Evolutionary conservation across 1,140 invertebrate species (phyloP).

Genomic region (Phthorimaea operculella): DNA sequence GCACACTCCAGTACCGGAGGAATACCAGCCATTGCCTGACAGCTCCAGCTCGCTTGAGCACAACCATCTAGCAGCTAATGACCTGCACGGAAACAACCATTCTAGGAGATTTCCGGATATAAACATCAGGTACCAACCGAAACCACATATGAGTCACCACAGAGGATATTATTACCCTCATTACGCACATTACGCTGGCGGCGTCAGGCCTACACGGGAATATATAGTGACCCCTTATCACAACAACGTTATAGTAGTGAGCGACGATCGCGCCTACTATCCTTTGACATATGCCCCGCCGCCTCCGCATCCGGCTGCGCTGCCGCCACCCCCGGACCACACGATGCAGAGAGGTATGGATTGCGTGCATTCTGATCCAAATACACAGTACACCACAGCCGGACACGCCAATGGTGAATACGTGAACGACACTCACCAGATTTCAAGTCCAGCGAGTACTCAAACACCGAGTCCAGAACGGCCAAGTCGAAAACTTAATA

Average conservation of each 20-base stretch:
- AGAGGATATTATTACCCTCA: slow-evolving; percentile 41
- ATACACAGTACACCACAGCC: background rate
- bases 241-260: slow-evolving; percentile 38
- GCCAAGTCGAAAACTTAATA: slow-evolving; percentile 55
- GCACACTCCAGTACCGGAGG: slow-evolving; percentile 54
- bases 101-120: slow-evolving; percentile 26
- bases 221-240: slow-evolving; percentile 34
- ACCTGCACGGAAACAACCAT: too few species aligned
- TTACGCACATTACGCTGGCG: slow-evolving; percentile 32
- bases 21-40: slow-evolving; percentile 58
- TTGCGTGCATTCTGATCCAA: background rate
- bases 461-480: slow-evolving; percentile 25
- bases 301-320: background rate
- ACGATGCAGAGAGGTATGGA: background rate
- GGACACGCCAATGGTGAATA: background rate
- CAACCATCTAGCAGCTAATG: background rate
- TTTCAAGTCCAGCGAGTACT: too few species aligned
- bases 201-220: slow-evolving; percentile 25
- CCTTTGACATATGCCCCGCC: slow-evolving; percentile 35
- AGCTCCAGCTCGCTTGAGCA: slow-evolving; percentile 55
- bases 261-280: slow-evolving; percentile 41
- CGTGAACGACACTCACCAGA: background rate
- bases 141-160: slow-evolving; percentile 30
- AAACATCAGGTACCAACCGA: slow-evolving; percentile 55
- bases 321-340: too few species aligned